These are phyloP conservation scores for Mus pahari DNA, from an alignment of 2,113 vertebrate species.

Conservation along the genomic window DNA sequence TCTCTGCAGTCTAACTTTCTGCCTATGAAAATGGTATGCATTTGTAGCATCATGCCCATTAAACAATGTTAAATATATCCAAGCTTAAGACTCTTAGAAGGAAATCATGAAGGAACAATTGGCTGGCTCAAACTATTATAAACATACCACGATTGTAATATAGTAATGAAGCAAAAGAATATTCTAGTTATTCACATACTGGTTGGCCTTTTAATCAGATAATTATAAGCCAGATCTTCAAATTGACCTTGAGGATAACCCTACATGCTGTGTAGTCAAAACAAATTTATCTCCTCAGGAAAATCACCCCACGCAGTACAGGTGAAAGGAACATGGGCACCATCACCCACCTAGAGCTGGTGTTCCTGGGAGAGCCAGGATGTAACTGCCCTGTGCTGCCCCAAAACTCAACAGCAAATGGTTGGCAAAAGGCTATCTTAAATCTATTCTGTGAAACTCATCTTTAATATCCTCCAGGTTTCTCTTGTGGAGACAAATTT, in stretches of 20 bases:
- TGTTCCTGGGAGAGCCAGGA: neutral
- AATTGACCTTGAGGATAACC: neutral
- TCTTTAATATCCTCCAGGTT: neutral
- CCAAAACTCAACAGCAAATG: conserved; percentile 21
- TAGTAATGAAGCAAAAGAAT: neutral
- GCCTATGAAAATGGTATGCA: neutral
- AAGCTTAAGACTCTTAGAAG: neutral
- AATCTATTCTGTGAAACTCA: neutral
- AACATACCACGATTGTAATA: neutral
- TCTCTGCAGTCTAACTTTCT: neutral
- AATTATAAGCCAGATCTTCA: neutral
- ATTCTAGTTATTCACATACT: neutral
- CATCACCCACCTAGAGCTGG: neutral
- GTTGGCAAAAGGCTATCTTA: neutral
- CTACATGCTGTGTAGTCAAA: neutral
- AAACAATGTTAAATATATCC: neutral
- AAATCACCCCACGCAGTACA: neutral
- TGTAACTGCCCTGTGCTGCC: neutral
- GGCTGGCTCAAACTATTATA: neutral
- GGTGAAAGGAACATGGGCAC: neutral
- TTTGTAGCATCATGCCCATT: neutral
- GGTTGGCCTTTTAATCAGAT: neutral
- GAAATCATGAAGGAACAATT: neutral
- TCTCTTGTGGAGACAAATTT: neutral
- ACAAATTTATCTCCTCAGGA: neutral